These are phyloP conservation scores for Pristionchus maxplancki DNA, from an alignment of 2,888 invertebrate genomes.

Conservation along the genomic window DNA sequence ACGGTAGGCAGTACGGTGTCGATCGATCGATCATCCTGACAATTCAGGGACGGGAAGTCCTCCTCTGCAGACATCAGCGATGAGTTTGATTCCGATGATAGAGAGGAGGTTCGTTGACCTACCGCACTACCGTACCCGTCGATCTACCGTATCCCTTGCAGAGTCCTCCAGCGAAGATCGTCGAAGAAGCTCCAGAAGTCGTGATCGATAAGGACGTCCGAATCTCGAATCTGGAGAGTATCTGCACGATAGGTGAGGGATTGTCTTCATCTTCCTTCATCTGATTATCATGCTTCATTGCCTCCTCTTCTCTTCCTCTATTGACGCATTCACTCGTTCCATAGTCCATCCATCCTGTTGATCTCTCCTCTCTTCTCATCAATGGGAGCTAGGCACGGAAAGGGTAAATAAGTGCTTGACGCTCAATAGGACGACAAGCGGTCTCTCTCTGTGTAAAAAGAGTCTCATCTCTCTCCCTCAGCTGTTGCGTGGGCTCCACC, in stretches of 20 bases:
- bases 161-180: slow-evolving; percentile 25
- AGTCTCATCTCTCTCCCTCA: neutral
- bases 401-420: slow-evolving; percentile 21
- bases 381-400: neutral
- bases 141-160: slow-evolving; percentile 34
- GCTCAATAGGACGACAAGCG: neutral
- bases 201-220: neutral
- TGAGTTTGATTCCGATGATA: slow-evolving; percentile 34
- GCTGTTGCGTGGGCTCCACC: slow-evolving; percentile 12
- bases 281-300: neutral
- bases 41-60: slow-evolving; percentile 5
- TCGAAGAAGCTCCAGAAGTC: neutral
- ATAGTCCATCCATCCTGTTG: neutral
- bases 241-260: slow-evolving; percentile 51
- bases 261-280: too few species aligned
- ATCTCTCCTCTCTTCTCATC: neutral
- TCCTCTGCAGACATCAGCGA: slow-evolving; percentile 43
- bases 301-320: neutral
- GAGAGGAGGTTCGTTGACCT: slow-evolving; percentile 1
- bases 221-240: slow-evolving; percentile 43
- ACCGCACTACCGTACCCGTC: neutral
- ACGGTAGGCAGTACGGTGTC: neutral
- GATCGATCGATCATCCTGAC: neutral
- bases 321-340: neutral
- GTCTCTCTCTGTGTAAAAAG: slow-evolving; percentile 10